These are phyloP conservation scores for Catostylus mosaicus DNA, from an alignment of 30 jellyfish, hydroid and myxozoan genomes.

Conservation along the genomic window DNA sequence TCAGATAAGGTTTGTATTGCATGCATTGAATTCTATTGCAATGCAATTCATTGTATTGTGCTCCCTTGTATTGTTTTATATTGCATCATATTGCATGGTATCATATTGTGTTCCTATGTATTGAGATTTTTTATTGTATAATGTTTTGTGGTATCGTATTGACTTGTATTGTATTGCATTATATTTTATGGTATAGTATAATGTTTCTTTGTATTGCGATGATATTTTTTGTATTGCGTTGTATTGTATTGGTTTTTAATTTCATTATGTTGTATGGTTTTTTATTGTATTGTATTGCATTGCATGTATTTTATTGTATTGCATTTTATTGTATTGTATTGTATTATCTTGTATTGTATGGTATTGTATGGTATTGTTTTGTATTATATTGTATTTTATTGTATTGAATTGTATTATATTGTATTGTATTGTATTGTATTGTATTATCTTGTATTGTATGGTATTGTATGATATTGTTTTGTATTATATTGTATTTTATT, in stretches of 20 bases:
- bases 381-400: not conserved
- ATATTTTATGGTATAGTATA: not conserved
- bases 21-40: not conserved
- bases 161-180: not conserved
- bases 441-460: not conserved
- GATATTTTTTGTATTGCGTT: not conserved
- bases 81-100: not conserved
- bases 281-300: not conserved
- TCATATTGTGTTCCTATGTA: too few relatives aligned
- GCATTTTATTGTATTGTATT: not conserved
- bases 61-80: not conserved
- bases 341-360: not conserved
- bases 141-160: too few relatives aligned
- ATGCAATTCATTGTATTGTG: not conserved
- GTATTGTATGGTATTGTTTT: not conserved
- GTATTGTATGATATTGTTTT: not conserved
- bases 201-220: not conserved
- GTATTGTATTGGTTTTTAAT: not conserved
- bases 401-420: not conserved
- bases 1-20: slow-evolving; percentile 76
- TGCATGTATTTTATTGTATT: not conserved
- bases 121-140: too few relatives aligned
- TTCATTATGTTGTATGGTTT: not conserved
- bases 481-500: not conserved
- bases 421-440: not conserved